Percentiles rank a stretch among this genome's conserved stretches.
Evolutionary conservation across 2,797 vertebrate species (phyloP).

Genomic region (Dallia pectoralis): DNA sequence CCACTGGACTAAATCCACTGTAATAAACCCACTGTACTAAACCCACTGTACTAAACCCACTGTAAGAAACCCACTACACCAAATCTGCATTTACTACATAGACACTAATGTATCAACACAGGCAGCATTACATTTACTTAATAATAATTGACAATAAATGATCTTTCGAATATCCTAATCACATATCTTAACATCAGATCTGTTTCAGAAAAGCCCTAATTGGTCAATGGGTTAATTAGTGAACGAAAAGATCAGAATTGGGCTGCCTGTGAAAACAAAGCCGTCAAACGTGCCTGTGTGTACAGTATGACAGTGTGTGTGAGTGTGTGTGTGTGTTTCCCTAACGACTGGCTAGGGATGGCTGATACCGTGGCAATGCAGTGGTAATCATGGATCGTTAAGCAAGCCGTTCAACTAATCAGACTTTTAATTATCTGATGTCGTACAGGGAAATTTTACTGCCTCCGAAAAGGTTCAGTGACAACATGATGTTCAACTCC

Average conservation of each 20-base stretch:
- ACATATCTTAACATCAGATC: no score
- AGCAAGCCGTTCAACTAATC: neutral
- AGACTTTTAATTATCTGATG: constrained; percentile 1
- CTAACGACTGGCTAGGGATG: neutral
- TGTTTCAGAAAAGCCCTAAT: no score
- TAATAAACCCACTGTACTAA: no score
- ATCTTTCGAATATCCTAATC: no score
- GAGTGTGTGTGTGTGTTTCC: neutral
- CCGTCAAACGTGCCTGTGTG: neutral
- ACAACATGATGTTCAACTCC: neutral
- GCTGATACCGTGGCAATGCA: neutral
- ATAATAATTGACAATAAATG: no score
- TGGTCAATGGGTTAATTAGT: no score
- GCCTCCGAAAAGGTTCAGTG: neutral
- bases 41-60: no score
- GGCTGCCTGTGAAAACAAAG: neutral
- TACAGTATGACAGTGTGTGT: neutral
- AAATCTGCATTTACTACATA: no score
- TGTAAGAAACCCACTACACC: no score
- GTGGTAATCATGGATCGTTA: constrained; percentile 1
- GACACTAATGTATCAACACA: no score
- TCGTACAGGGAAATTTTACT: neutral
- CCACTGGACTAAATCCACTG: no score
- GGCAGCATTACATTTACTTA: no score
- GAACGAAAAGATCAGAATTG: neutral